phyloP scores from a whole-genome alignment of 2,113 vertebrate genomes.

The Dinomys branickii region DNA sequence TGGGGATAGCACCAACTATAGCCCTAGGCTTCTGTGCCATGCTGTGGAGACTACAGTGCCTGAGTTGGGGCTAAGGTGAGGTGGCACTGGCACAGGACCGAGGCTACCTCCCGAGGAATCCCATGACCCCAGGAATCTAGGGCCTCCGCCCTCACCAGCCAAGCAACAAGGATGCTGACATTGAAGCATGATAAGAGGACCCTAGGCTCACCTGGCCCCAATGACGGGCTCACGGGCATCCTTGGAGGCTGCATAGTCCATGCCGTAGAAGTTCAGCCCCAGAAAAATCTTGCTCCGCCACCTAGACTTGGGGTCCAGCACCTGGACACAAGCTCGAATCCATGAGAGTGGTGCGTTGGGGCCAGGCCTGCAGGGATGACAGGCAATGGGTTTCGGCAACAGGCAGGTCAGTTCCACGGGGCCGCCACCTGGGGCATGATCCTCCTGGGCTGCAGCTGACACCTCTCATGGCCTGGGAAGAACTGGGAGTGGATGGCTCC shows the following conservation, averaged over 20 bases:
- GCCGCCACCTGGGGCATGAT: rapidly evolving
- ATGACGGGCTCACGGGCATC: slow-evolving; percentile 91
- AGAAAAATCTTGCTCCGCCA: slow-evolving; percentile 97
- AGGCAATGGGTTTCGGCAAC: background rate
- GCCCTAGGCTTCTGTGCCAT: background rate
- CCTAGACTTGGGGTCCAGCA: slow-evolving; percentile 91
- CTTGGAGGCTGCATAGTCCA: slow-evolving; percentile 91
- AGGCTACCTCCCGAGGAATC: background rate
- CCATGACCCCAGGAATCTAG: background rate
- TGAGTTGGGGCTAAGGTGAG: background rate
- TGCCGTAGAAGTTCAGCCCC: slow-evolving; percentile 95
- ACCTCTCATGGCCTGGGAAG: background rate
- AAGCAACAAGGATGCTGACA: background rate
- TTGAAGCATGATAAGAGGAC: rapidly evolving
- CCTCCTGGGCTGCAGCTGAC: background rate
- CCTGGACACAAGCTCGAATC: slow-evolving; percentile 93
- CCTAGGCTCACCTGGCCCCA: slow-evolving; percentile 88
- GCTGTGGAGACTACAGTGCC: background rate
- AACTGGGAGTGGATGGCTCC: background rate
- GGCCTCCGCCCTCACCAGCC: no score
- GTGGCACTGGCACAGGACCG: background rate
- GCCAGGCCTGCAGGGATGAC: slow-evolving; percentile 88
- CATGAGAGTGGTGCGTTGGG: slow-evolving; percentile 95
- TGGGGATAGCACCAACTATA: background rate
- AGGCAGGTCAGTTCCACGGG: no score